phyloP scores from a whole-genome alignment of 2,113 vertebrate species.

The Chroicocephalus ridibundus region DNA sequence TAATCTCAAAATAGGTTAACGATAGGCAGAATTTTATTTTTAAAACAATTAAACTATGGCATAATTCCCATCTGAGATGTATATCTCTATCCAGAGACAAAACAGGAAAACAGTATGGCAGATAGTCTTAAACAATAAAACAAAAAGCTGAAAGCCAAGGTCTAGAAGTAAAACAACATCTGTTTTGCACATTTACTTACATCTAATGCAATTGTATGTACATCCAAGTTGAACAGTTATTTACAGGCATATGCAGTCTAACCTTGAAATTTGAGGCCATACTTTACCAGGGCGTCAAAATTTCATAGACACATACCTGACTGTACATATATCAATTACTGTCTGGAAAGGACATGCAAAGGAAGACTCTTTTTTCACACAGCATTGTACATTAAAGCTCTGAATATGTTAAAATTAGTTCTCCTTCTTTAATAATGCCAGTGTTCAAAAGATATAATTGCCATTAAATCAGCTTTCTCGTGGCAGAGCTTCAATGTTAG shows the following conservation, averaged over 20 bases:
- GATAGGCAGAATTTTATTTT: background rate
- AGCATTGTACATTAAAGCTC: background rate
- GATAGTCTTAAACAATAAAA: background rate
- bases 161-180: background rate
- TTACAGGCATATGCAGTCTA: background rate
- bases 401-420: background rate
- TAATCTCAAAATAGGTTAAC: background rate
- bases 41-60: background rate
- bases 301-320: background rate
- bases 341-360: background rate
- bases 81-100: background rate
- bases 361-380: background rate
- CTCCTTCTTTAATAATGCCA: background rate
- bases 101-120: background rate
- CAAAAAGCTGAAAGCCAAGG: accelerated
- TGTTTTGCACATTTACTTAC: background rate
- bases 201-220: background rate
- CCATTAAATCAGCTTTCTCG: background rate
- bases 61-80: background rate
- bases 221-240: background rate
- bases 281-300: background rate
- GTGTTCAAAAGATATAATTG: background rate
- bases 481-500: background rate
- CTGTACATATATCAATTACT: background rate
- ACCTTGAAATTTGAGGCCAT: background rate